Conservation (phyloP, 2,113 vertebrate species). For the Mola mola region DNA sequence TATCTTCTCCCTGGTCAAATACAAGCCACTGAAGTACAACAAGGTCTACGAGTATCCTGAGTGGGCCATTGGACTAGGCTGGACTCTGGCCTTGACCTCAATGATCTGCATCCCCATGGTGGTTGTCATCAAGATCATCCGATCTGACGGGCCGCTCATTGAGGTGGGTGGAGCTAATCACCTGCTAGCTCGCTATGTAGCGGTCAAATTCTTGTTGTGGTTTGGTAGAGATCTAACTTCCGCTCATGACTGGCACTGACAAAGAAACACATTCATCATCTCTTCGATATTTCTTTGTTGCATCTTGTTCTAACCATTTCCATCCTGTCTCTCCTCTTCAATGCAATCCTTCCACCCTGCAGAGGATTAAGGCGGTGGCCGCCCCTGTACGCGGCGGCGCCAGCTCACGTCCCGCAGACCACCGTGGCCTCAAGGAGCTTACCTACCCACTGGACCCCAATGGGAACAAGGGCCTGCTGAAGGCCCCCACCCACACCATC, state of each 20-base stretch:
- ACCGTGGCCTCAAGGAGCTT: conserved; percentile 73
- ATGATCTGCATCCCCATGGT: conserved; percentile 98
- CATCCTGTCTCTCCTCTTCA: too few relatives aligned
- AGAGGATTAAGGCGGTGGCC: conserved; percentile 94
- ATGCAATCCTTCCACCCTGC: conserved; percentile 45
- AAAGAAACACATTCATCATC: too few relatives aligned
- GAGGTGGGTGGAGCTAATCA: conserved; percentile 83
- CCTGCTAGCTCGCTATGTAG: background rate
- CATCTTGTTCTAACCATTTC: too few relatives aligned
- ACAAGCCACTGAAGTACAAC: conserved; percentile 96
- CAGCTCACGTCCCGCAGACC: conserved; percentile 80
- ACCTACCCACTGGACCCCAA: conserved; percentile 81
- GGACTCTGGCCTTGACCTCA: conserved; percentile 93
- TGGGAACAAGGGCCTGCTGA: conserved; percentile 87
- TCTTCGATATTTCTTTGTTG: too few relatives aligned
- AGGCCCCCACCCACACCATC: conserved; percentile 92
- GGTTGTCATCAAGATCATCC: conserved; percentile 91
- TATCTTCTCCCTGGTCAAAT: conserved; percentile 96
- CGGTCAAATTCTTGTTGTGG: background rate
- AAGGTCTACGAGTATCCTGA: conserved; percentile 94
- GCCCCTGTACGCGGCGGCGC: conserved; percentile 86
- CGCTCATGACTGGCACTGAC: too few relatives aligned
- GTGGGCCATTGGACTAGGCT: conserved; percentile 95
- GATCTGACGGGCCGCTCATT: conserved; percentile 92
- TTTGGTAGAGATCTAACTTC: too few relatives aligned